Evolutionary conservation across 2,113 vertebrate species (phyloP).

Genomic region (Nerophis ophidion): DNA sequence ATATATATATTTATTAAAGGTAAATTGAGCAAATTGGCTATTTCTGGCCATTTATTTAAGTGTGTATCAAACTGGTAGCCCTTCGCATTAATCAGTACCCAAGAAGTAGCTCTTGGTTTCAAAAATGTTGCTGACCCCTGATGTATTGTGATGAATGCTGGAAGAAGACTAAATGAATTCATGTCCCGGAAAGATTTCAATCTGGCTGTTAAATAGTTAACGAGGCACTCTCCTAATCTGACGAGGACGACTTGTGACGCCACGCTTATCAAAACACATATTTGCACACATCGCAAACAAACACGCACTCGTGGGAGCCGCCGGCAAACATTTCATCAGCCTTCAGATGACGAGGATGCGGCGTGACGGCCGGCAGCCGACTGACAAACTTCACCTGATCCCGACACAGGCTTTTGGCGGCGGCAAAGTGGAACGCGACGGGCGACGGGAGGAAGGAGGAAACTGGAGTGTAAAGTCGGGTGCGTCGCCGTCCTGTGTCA

Average conservation of each 20-base stretch:
- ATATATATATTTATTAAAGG: no score
- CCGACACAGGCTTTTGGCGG: not conserved
- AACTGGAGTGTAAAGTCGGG: not conserved
- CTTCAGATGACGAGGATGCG: slow-evolving; percentile 25
- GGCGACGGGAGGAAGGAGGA: not conserved
- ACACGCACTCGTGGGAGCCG: slow-evolving; percentile 35
- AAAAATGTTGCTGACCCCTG: no score
- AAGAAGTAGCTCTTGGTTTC: no score
- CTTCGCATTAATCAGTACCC: no score
- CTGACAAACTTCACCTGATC: slow-evolving; percentile 14
- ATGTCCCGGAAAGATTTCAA: slow-evolving; percentile 61
- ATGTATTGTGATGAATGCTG: not conserved
- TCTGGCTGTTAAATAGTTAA: slow-evolving; percentile 66
- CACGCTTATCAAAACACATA: slow-evolving; percentile 60
- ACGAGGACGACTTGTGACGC: slow-evolving; percentile 61
- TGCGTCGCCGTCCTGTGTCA: not conserved
- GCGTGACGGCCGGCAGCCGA: slow-evolving; percentile 8
- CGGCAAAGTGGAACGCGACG: slow-evolving; percentile 1
- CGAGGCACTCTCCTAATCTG: slow-evolving; percentile 52
- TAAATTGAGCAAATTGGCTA: no score
- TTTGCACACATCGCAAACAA: slow-evolving; percentile 60
- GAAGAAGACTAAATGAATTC: slow-evolving; percentile 36
- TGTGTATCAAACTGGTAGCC: no score
- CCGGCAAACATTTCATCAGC: slow-evolving; percentile 39
- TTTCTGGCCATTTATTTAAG: no score